A percentile compares a stretch with the other conserved stretches of the same genome.
phyloP scores from a whole-genome alignment of 1,140 invertebrate genomes.

The Drosophila albomicans region DNA sequence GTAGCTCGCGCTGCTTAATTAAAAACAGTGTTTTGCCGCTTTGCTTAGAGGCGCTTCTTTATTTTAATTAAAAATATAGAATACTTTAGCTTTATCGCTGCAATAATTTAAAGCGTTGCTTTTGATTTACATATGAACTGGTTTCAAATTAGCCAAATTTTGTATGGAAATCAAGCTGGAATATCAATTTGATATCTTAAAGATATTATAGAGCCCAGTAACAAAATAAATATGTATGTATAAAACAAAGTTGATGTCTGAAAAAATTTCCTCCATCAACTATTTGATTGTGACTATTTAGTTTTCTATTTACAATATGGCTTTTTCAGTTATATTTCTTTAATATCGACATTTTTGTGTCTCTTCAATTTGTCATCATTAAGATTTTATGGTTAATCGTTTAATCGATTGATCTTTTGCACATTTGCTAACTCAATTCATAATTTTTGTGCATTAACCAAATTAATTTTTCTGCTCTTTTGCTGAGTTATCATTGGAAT shows the following conservation, averaged over 20 bases:
- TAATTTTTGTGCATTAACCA: conserved; percentile 1
- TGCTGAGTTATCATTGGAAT: conserved; percentile 44
- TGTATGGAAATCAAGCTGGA: no score
- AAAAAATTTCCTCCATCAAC: background rate
- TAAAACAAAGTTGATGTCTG: background rate
- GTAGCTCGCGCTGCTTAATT: conserved; percentile 31
- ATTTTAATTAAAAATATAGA: conserved; percentile 36
- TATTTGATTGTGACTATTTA: no score
- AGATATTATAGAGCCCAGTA: no score
- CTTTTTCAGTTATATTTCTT: background rate
- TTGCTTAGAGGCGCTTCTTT: background rate
- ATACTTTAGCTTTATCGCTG: background rate
- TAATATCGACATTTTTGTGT: background rate
- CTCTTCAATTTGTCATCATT: no score
- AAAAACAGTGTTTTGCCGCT: conserved; percentile 36
- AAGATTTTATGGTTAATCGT: background rate
- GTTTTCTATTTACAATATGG: no score
- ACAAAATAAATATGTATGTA: no score
- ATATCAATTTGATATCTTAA: no score
- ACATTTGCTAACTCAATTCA: conserved; percentile 14
- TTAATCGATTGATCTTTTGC: background rate
- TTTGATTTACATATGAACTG: background rate
- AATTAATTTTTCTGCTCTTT: conserved; percentile 17
- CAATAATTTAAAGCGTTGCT: background rate
- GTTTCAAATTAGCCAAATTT: no score